Base-by-base conservation (phyloP, 2,797 vertebrate species). In the Prionace glauca region DNA sequence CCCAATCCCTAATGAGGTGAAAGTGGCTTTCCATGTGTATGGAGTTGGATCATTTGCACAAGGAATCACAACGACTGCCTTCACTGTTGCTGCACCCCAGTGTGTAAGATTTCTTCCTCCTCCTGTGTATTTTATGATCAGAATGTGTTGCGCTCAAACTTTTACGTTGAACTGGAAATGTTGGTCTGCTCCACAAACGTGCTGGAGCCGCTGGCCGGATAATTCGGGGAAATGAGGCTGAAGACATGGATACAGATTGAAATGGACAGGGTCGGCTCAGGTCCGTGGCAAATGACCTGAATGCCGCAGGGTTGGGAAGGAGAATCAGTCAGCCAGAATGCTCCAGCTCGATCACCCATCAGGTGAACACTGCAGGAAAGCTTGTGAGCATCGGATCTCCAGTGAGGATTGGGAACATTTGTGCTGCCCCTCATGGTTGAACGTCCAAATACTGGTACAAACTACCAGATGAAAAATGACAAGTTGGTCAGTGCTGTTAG, bases 11-110 rank as follows among this genome's bases (percentile, higher is more conserved):
- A 96, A 96, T 96, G 97, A 97, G 74, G 95, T 98, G 67, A 97
- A 96, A 96, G 96, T 96, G 8, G 96, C 97, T 79, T 97, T 97
- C 96, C 97, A 97, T 16, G 95, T 96, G 72, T 98, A 98, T 62
- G 98, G 98, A 29, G 96, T 98, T 10, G 96, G 98, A 10, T 98
- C 98, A 4, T 98, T 98, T 74, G 96, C 96, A 16, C 97, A 98
- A 1, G 98, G 98, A 69, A 95, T 97, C 36, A 97, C 97, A 84
- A 98, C 98, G 0, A 5, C 96, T 60, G 96, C 98, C 95, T 95
- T 98, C 96, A 98, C 98, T 9, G 96, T 97, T 95, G 96, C 96
- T 95, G 98, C 98, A 72, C 87, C 96, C 67, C 96, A 98, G 94
- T 98, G 98, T 96, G 98, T 99, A 97, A 96, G 98, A 95, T 95